These are phyloP conservation scores for Chelon auratus DNA, from an alignment of 2,797 vertebrate genomes.

Conservation along the genomic window DNA sequence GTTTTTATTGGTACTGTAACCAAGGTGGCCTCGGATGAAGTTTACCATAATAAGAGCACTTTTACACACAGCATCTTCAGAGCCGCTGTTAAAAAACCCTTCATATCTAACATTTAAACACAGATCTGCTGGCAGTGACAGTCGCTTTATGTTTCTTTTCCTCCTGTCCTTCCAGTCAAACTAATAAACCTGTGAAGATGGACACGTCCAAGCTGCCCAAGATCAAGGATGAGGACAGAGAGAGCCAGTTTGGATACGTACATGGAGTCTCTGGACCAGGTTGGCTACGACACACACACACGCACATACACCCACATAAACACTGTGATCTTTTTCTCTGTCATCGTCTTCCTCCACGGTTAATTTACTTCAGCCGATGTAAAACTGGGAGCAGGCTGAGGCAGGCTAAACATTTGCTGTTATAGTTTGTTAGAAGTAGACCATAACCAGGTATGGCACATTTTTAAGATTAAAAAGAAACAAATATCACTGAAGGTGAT, in stretches of 20 bases:
- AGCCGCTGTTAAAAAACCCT: neutral
- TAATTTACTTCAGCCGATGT: neutral
- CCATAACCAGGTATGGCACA: neutral
- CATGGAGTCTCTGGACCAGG: constrained; percentile 96
- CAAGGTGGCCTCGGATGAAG: neutral
- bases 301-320: neutral
- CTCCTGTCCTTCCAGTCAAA: constrained; percentile 42
- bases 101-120: constrained; percentile 1
- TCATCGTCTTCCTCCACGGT: neutral
- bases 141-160: neutral
- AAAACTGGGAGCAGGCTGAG: neutral
- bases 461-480: neutral
- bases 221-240: constrained; percentile 91
- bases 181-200: constrained; percentile 83
- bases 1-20: neutral
- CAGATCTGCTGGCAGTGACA: neutral
- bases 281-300: constrained; percentile 61
- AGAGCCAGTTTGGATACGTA: constrained; percentile 92
- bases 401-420: neutral
- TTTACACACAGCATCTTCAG: neutral
- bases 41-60: neutral
- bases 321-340: too few relatives aligned
- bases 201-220: constrained; percentile 94
- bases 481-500: neutral
- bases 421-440: neutral